Evolutionary conservation across 2,113 vertebrate genomes (phyloP), one percentile per base, ranked within the genome.

Genomic region (Caretta caretta): DNA sequence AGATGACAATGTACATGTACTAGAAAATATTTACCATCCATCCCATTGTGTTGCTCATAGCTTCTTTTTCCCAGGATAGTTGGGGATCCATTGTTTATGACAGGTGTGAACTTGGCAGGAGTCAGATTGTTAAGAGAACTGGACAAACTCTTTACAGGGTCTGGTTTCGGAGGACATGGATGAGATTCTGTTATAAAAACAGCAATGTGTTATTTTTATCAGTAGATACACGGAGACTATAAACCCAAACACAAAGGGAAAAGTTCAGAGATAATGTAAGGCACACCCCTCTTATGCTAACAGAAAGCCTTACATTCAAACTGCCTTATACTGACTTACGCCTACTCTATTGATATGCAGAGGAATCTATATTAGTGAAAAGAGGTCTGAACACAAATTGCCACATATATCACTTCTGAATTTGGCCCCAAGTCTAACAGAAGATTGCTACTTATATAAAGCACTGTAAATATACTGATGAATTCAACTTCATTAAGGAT

Each of bases 1-100:
- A 75, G 19, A 50, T 4, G 50, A 59, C 10, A 72, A 92, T 1
- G 54, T 1, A 51, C 7, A 62, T 48, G 72, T 54, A 90, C 25
- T 59, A 93, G 76, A 53, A 84, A 83, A 87, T 87, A 93, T 98
- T 99, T 98, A 99, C 99, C 99, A 62, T 99, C 99, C 94, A 99
- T 98, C 84, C 99, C 99, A 38, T 99, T 99, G 98, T 99, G 99
- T 96, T 99, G 99, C 75, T 99, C 99, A 0, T 99, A 99, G 98
- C 98, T 98, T 95, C 99, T 98, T 92, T 99, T 99, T 92, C 99
- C 99, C 95, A 99, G 98, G 97, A 99, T 99, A 97, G 99, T 99
- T 80, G 99, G 99, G 2, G 99, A 99, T 93, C 99, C 99, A n/a
- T 99, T 99, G 98, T 99, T 99, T 97, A 99, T 99, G 96, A 99